Evolutionary conservation across 2,888 invertebrate species (phyloP).

Genomic region (Andrena marginata): DNA sequence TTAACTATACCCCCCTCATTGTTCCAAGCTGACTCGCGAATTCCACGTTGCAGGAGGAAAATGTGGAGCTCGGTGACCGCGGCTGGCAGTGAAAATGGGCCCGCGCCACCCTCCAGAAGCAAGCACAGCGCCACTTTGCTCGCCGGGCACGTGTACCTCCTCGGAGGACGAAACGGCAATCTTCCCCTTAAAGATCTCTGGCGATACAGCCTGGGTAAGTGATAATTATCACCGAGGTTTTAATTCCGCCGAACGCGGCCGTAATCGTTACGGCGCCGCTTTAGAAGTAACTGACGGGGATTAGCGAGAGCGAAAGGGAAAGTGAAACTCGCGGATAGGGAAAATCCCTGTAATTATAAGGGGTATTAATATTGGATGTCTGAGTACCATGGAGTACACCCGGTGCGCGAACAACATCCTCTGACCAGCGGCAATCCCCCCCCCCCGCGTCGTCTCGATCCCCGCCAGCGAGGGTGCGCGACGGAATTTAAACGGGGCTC

Average conservation of each 20-base stretch:
- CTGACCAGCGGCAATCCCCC: conserved; percentile 67
- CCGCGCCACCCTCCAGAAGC: conserved; percentile 90
- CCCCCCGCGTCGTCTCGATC: conserved; percentile 53
- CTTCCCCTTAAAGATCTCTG: conserved; percentile 94
- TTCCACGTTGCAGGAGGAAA: conserved; percentile 70
- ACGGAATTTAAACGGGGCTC: conserved; percentile 78
- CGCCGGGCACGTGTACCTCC: conserved; percentile 92
- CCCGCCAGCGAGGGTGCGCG: conserved; percentile 66
- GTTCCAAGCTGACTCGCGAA: neutral
- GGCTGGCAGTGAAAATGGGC: conserved; percentile 84
- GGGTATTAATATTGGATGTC: conserved; percentile 60
- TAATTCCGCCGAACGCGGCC: conserved; percentile 2
- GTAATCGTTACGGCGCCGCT: neutral
- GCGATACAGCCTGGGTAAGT: conserved; percentile 91
- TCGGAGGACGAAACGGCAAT: conserved; percentile 94
- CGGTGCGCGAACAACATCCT: conserved; percentile 53
- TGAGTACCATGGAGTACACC: conserved; percentile 25
- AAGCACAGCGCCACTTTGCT: conserved; percentile 94
- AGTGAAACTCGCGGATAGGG: conserved; percentile 20
- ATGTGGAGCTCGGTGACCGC: conserved; percentile 89
- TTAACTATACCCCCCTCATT: conserved; percentile 1
- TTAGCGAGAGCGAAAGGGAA: conserved; percentile 1
- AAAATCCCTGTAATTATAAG: conserved; percentile 64
- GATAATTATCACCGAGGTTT: conserved; percentile 18
- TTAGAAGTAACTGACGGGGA: neutral